Percentiles rank a stretch among this genome's conserved stretches.
phyloP scores from a whole-genome alignment of 2,113 vertebrate species.

The Amazona vittata region DNA sequence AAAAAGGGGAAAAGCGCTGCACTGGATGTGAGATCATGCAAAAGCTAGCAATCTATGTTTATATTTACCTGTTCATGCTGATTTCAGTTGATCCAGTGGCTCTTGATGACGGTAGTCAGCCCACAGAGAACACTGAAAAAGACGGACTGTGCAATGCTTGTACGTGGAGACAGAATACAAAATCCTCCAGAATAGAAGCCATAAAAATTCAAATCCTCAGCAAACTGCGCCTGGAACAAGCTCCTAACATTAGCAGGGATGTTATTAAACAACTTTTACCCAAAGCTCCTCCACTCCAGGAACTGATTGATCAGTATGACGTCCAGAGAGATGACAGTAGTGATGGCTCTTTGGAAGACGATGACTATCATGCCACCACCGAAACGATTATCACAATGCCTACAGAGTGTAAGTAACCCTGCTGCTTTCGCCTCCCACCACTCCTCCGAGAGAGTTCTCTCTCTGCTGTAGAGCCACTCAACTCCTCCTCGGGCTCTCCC shows the following conservation, averaged over 20 bases:
- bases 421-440: conserved; percentile 38
- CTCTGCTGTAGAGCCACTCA: conserved; percentile 70
- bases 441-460: conserved; percentile 60
- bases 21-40: conserved; percentile 83
- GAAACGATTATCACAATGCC: conserved; percentile 96
- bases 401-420: conserved; percentile 88
- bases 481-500: conserved; percentile 74
- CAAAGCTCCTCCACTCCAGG: conserved; percentile 93
- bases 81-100: conserved; percentile 82
- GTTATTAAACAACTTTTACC: conserved; percentile 93
- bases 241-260: conserved; percentile 97
- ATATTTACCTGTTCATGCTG: conserved; percentile 85
- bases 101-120: conserved; percentile 83
- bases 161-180: conserved; percentile 92
- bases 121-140: conserved; percentile 80
- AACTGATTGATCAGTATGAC: conserved; percentile 98
- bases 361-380: conserved; percentile 93
- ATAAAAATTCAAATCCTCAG: conserved; percentile 98
- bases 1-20: conserved; percentile 42
- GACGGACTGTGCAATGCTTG: conserved; percentile 90
- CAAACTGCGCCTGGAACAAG: conserved; percentile 95
- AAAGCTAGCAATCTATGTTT: conserved; percentile 75
- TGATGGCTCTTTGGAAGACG: conserved; percentile 88
- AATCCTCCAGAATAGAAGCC: conserved; percentile 92
- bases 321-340: conserved; percentile 93